These are phyloP conservation scores for Eupeodes luniger DNA, from an alignment of 2,888 invertebrate genomes.

Conservation along the genomic window DNA sequence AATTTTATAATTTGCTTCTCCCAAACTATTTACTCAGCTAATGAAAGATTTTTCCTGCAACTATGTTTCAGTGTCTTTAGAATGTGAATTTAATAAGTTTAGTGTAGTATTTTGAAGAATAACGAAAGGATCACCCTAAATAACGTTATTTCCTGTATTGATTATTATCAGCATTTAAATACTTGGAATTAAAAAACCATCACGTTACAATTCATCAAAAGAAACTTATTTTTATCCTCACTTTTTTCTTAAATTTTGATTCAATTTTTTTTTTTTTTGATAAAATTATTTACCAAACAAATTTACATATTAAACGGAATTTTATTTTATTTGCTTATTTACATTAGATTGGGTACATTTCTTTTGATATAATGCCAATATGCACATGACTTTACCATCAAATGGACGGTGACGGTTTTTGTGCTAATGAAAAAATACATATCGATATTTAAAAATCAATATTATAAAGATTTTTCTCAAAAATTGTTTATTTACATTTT, in stretches of 20 bases:
- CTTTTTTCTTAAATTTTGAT: background rate
- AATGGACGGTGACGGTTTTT: background rate
- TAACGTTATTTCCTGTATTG: background rate
- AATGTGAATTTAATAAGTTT: no score
- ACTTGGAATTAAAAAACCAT: background rate
- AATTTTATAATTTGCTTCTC: no score
- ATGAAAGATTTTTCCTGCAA: no score
- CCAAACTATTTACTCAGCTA: no score
- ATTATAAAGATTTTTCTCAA: background rate
- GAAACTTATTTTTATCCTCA: background rate
- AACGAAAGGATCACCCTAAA: no score
- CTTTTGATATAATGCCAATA: constrained; percentile 22
- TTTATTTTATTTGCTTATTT: constrained; percentile 15
- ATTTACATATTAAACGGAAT: background rate
- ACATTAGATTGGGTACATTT: background rate
- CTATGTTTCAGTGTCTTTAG: no score
- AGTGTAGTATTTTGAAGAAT: no score
- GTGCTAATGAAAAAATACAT: background rate
- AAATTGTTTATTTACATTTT: background rate
- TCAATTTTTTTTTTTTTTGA: background rate
- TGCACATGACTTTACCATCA: background rate
- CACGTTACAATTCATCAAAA: background rate
- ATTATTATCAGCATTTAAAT: background rate
- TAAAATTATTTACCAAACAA: background rate
- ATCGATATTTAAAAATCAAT: background rate